These are phyloP conservation scores for Mergus octosetaceus DNA, from an alignment of 2,797 vertebrate genomes.

Conservation along the genomic window DNA sequence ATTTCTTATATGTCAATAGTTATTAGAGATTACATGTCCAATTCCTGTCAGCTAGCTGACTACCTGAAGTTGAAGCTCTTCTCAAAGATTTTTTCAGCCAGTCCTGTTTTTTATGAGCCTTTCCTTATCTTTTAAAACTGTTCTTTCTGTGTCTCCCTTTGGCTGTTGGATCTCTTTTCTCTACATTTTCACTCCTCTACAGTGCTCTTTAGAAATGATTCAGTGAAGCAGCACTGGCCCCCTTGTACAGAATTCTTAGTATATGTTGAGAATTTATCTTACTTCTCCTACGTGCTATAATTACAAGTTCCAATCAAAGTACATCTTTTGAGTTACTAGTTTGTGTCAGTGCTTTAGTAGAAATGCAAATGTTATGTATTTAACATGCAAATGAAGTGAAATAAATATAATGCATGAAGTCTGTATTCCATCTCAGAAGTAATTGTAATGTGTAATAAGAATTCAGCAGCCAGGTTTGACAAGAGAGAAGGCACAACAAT, in stretches of 20 bases:
- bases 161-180: background rate
- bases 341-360: slow-evolving; percentile 61
- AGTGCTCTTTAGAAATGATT: slow-evolving; percentile 31
- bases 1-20: slow-evolving; percentile 60
- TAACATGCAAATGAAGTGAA: slow-evolving; percentile 73
- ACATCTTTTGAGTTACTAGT: slow-evolving; percentile 65
- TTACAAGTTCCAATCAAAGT: slow-evolving; percentile 61
- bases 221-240: slow-evolving; percentile 21
- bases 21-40: slow-evolving; percentile 54
- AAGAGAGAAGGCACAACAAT: slow-evolving; percentile 47
- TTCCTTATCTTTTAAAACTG: background rate
- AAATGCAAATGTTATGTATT: slow-evolving; percentile 74
- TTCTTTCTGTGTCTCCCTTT: background rate
- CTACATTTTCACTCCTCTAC: background rate
- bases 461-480: slow-evolving; percentile 49
- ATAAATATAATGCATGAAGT: slow-evolving; percentile 72
- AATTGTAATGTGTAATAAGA: slow-evolving; percentile 69
- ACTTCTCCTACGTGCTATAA: slow-evolving; percentile 43
- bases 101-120: background rate
- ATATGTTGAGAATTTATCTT: slow-evolving; percentile 38
- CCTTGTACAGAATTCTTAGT: slow-evolving; percentile 24
- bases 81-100: background rate
- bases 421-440: slow-evolving; percentile 65
- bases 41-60: background rate
- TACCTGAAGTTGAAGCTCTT: background rate